phyloP scores from a whole-genome alignment of 2,888 invertebrate species.

The Drosophila monieri region DNA sequence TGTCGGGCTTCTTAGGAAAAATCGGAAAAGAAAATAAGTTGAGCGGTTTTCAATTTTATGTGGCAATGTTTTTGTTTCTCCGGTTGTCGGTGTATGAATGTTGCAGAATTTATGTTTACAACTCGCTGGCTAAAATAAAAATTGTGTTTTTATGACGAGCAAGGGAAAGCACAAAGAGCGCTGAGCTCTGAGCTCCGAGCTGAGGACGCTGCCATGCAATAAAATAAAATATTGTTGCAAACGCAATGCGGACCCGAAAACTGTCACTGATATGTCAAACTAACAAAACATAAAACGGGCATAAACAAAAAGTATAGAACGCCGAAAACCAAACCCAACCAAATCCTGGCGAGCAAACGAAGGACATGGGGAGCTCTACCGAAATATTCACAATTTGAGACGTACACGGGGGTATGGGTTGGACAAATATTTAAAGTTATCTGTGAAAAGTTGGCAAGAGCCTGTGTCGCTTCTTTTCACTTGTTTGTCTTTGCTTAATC shows the following conservation, averaged over 20 bases:
- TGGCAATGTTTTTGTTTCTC: conserved; percentile 36
- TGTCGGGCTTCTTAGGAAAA: conserved; percentile 46
- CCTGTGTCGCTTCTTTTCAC: conserved; percentile 52
- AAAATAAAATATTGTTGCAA: conserved; percentile 74
- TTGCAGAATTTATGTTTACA: conserved; percentile 73
- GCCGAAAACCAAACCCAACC: conserved; percentile 8
- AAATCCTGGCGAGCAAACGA: conserved; percentile 9
- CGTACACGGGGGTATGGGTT: conserved; percentile 6
- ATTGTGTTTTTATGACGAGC: conserved; percentile 67
- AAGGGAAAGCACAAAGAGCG: conserved; percentile 17
- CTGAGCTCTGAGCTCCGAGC: conserved; percentile 14
- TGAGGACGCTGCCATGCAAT: conserved; percentile 60
- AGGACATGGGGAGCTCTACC: conserved; percentile 2
- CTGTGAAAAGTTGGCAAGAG: conserved; percentile 69
- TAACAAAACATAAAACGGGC: conserved; percentile 73
- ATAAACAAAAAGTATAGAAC: conserved; percentile 51
- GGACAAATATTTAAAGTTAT: conserved; percentile 75
- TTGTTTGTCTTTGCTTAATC: conserved; percentile 79
- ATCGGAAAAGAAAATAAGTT: conserved; percentile 40
- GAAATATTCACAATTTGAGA: conserved; percentile 9
- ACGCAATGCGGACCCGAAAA: conserved; percentile 54
- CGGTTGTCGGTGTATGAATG: conserved; percentile 9
- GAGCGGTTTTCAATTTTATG: conserved; percentile 73
- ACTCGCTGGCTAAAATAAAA: conserved; percentile 68
- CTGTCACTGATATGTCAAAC: conserved; percentile 80